Base-by-base conservation (phyloP, 2,113 vertebrate genomes). In the Brachirus orientalis region DNA sequence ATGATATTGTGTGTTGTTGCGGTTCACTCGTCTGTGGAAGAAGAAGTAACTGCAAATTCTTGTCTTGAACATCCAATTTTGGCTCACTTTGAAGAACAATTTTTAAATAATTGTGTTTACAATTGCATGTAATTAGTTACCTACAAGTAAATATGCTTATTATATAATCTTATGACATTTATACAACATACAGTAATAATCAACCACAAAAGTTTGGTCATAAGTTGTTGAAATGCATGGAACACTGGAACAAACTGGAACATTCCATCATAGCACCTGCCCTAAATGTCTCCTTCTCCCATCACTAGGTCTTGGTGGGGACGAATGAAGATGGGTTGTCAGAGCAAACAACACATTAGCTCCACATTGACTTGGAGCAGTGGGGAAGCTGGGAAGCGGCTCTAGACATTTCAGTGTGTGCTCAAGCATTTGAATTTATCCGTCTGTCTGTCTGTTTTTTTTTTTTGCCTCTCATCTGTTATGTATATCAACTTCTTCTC, bases 341-440 rank as follows among this genome's bases (percentile, higher is more conserved):
- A 88, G 82, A 88, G 80, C 60, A 28, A 93, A 89, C 88, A 86
- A 75, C 48, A 63, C 80, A 89, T 91, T 92, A 85, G 86, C 88
- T 92, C 86, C 89, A 89, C 79, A 79, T 88, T 80, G 72, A 84
- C 77, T 84, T 91, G 89, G 75, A 90, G 77, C 75, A n/a, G n/a
- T n/a, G 68, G 72, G 67, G 71, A 68, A 77, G 54, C 73, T 77
- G 61, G 63, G 67, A 75, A 79, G 73, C 50, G 41, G 64, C 69
- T 48, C 63, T 83, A 80, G 86, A 83, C 70, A 59, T 87, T 76
- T 78, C 69, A 66, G 56, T 58, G 43, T 59, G 37, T 41, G 77
- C 19, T 55, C 43, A 53, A 71, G 45, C n/a, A 38, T 58, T 47
- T 18, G 7, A n/a, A n/a, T n/a, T n/a, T n/a, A n/a, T n/a, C n/a